Base-by-base conservation (phyloP, 92 coral and sea anemone genomes). In the Siderastrea radians region DNA sequence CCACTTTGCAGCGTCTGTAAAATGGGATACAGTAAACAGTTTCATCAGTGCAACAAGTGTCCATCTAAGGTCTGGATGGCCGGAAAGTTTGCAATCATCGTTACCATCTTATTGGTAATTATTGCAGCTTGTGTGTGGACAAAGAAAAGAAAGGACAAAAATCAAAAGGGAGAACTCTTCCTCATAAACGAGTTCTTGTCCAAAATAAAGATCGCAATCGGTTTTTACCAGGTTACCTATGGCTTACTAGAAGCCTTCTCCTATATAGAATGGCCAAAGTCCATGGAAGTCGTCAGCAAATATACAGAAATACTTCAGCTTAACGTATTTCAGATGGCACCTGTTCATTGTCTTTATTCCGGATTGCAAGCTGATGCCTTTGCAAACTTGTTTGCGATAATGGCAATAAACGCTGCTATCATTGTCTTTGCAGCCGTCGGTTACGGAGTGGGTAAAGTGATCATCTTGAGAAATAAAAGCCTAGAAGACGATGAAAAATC, bases 1-100 rank as follows among this genome's bases (percentile, higher is more conserved):
- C 91, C 86, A 49, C 87, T 88, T 14, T 88, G 91, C 49, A 79
- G 87, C 26, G 54, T 71, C 6, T 88, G 91, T 47, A 17, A 60
- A 49, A 19, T 13, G 13, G 12, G 74, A 17, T 81, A 81, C 80
- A 63, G 45, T 70, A 63, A 70, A 19, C 66, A 61, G 19, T 15
- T 61, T 10, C 66, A 13, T 10, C 66, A 61, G 66, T 69, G 74
- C 52, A 46, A 5, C 3, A 38, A 68, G 3, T 68, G 72, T 17
- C 49, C 72, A 68, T 19, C 72, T 5, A 38, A 8, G 14, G 8
- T n/a, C 11, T 68, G 72, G 72, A 44, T 68, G 11, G 72, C 5
- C 11, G 72, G 47, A 8, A 44, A 68, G 15, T 13, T 68, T 26
- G 10, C 51, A 44, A 47, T 70, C 15, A 2, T 44, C 15, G 74